Evolutionary conservation across 2,888 invertebrate species (phyloP), one percentile per base, ranked within the genome.

Genomic region (Ornithoptera alexandrae): DNA sequence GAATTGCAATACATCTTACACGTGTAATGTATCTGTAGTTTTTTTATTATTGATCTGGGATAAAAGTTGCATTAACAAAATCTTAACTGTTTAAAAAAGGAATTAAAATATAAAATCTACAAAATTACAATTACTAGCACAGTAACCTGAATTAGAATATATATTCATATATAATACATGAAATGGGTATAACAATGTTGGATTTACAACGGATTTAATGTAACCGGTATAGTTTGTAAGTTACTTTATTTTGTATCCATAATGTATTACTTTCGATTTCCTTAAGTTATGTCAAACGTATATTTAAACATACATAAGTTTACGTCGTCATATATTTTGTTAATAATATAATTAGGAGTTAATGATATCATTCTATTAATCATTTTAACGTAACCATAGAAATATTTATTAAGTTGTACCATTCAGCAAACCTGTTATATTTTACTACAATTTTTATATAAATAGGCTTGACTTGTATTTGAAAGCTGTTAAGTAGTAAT

Each of bases 201-300:
- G 22, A 22, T 22, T 22, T 22, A 22, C 20, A 5, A 6, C 20
- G 5, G 10, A 12, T 15, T 3, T 65, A n/a, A 10, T 8, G 39
- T 58, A 58, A 22, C 39, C 67, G 46, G 59, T 60, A 30, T 18
- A 36, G 63, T 68, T 39, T 64, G 39, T 7, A n/a, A 10, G 18
- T 53, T 39, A n/a, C 61, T 17, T 69, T 61, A 60, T 61, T 42
- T 61, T 50, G 60, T 24, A 17, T 50, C 42, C 42, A 61, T 42
- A 64, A 65, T 24, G 65, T 39, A 39, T 39, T 39, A 57, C 69
- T 69, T 65, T 65, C 69, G 57, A 61, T 69, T 69, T 69, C 65
- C 39, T 20, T 61, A 60, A 65, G 42, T 65, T 56, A 24, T 57
- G 42, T 65, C 30, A 50, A 65, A 61, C 50, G 20, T 36, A 56